phyloP scores from a whole-genome alignment of 2,888 invertebrate species.

The Xanthia togata region DNA sequence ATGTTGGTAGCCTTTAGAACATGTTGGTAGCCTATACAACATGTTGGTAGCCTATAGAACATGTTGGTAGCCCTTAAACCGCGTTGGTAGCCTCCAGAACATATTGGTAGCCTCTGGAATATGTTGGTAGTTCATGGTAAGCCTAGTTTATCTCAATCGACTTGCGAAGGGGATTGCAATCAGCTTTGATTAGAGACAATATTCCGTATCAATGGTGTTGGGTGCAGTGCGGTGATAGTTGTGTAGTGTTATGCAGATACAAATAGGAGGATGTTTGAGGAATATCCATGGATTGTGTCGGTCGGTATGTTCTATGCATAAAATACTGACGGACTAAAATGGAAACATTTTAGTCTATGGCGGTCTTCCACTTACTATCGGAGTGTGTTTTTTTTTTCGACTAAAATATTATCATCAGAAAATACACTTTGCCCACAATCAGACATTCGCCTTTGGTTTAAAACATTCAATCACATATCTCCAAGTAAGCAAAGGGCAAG shows the following conservation, averaged over 20 bases:
- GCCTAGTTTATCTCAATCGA: not conserved
- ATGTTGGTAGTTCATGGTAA: not conserved
- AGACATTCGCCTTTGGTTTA: not conserved
- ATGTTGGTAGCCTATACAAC: not conserved
- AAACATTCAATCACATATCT: not conserved
- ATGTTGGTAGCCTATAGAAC: too few species aligned
- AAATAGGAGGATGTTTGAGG: too few species aligned
- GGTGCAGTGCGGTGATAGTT: not conserved
- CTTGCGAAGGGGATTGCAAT: constrained; percentile 1
- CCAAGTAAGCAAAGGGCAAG: not conserved
- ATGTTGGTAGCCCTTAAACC: not conserved
- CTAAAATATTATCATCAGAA: not conserved
- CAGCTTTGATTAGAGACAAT: constrained; percentile 26
- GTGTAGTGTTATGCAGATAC: not conserved
- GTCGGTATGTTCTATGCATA: too few species aligned
- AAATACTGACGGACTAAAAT: not conserved
- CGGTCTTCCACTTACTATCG: not conserved
- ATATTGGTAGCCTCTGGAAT: not conserved
- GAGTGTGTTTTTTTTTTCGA: not conserved
- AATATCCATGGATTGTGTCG: not conserved
- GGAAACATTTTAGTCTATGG: too few species aligned
- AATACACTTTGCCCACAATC: not conserved
- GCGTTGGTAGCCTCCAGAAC: not conserved
- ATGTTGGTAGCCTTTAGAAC: not conserved
- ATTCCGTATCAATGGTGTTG: constrained; percentile 15